Conservation (phyloP, 2,797 vertebrate genomes). For the Lepidocolaptes lacrymiger region DNA sequence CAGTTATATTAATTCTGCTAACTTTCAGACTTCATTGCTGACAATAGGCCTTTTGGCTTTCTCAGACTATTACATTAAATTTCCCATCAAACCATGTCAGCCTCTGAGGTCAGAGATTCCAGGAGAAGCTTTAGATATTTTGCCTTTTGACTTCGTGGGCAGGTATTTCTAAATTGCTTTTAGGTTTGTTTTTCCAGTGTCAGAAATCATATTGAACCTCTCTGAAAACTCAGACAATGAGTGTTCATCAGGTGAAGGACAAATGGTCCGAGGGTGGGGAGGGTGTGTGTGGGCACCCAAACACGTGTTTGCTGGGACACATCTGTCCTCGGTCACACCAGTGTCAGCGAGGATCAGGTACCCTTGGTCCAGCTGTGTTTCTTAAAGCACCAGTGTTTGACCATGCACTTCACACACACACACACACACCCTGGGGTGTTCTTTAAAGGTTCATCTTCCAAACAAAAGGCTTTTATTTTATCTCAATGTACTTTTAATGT, state of each 20-base stretch:
- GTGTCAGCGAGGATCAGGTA: neutral
- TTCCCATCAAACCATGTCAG: conserved; percentile 86
- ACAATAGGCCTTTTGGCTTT: conserved; percentile 87
- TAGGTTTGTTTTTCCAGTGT: conserved; percentile 81
- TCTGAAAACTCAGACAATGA: conserved; percentile 73
- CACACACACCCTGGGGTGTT: accelerated
- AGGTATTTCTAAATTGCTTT: conserved; percentile 94
- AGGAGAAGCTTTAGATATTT: conserved; percentile 78
- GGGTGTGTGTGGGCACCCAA: neutral
- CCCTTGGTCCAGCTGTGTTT: neutral
- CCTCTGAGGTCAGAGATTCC: conserved; percentile 82
- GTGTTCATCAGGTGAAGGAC: conserved; percentile 79
- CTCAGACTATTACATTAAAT: conserved; percentile 86
- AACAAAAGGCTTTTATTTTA: neutral
- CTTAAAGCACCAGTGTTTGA: neutral
- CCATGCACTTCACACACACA: neutral
- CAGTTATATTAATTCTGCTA: conserved; percentile 84
- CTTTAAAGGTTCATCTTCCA: neutral
- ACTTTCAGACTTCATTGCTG: conserved; percentile 88
- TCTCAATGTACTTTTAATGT: accelerated
- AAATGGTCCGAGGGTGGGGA: neutral
- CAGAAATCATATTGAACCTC: conserved; percentile 74
- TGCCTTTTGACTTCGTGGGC: conserved; percentile 82
- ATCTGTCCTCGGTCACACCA: neutral
- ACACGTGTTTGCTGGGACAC: neutral